These are phyloP conservation scores for Lutjanus argentimaculatus DNA, from an alignment of 2,797 vertebrate species.

Conservation along the genomic window DNA sequence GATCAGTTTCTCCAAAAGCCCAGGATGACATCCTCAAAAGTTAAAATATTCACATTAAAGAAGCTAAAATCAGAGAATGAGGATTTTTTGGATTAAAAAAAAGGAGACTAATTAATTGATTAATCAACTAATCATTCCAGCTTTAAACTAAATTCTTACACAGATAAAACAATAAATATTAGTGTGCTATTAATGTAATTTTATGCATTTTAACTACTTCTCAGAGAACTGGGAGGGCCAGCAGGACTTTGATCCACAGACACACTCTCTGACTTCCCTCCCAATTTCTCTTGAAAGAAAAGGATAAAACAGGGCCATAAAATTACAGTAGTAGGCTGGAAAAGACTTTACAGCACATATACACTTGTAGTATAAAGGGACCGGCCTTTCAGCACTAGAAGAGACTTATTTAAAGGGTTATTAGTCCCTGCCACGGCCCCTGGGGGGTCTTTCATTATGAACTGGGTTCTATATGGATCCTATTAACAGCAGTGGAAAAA, in stretches of 20 bases:
- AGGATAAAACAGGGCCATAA: conserved; percentile 64
- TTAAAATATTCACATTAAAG: too few species aligned
- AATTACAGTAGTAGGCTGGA: conserved; percentile 62
- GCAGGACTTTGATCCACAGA: conserved; percentile 49
- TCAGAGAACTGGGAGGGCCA: neutral
- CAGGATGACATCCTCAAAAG: too few species aligned
- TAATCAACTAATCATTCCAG: too few species aligned
- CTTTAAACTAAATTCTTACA: too few species aligned
- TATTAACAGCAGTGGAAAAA: conserved; percentile 73
- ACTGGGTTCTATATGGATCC: conserved; percentile 68
- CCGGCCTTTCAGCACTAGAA: conserved; percentile 77
- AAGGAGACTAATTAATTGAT: too few species aligned
- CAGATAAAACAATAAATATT: too few species aligned
- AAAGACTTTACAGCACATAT: conserved; percentile 75
- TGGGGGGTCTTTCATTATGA: conserved; percentile 79
- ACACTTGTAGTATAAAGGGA: conserved; percentile 67
- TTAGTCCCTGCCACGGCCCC: conserved; percentile 76
- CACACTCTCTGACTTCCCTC: conserved; percentile 31
- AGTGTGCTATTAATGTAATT: neutral
- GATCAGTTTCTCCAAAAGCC: too few species aligned
- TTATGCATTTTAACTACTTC: conserved; percentile 8
- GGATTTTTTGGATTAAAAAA: too few species aligned
- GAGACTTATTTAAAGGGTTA: conserved; percentile 81
- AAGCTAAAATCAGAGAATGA: too few species aligned
- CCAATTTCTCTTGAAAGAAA: conserved; percentile 51